phyloP scores from a whole-genome alignment of 2,888 invertebrate genomes.

The Antitype chi region DNA sequence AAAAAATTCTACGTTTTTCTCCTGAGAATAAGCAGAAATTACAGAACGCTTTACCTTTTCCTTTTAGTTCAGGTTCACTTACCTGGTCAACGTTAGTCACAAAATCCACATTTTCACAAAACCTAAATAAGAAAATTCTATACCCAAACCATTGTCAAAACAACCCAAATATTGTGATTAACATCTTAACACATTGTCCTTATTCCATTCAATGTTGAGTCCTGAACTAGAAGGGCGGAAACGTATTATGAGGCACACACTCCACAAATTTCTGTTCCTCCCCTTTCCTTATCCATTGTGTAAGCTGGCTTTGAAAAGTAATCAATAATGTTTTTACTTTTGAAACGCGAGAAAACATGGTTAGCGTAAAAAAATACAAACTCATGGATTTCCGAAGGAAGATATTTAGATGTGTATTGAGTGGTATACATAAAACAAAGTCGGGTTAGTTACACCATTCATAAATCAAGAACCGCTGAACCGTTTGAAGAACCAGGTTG shows the following conservation, averaged over 20 bases:
- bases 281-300: conserved; percentile 17
- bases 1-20: too few relatives aligned
- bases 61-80: background rate
- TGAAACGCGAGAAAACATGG: background rate
- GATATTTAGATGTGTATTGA: too few relatives aligned
- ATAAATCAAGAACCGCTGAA: too few relatives aligned
- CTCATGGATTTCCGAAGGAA: too few relatives aligned
- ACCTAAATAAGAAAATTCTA: background rate
- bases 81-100: too few relatives aligned
- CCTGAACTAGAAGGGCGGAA: conserved; percentile 22
- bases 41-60: background rate
- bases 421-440: too few relatives aligned
- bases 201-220: conserved; percentile 14
- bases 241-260: conserved; percentile 27
- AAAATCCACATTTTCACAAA: background rate
- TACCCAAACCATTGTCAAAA: conserved; percentile 1
- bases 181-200: conserved; percentile 26
- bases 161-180: conserved; percentile 17
- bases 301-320: conserved; percentile 18
- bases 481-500: too few relatives aligned
- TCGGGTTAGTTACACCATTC: too few relatives aligned
- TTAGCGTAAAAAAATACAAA: background rate
- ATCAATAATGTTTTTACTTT: conserved; percentile 22
- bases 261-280: conserved; percentile 8
- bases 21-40: too few relatives aligned